phyloP scores from a whole-genome alignment of 2,888 invertebrate species.

The Catotricha subobsoleta region DNA sequence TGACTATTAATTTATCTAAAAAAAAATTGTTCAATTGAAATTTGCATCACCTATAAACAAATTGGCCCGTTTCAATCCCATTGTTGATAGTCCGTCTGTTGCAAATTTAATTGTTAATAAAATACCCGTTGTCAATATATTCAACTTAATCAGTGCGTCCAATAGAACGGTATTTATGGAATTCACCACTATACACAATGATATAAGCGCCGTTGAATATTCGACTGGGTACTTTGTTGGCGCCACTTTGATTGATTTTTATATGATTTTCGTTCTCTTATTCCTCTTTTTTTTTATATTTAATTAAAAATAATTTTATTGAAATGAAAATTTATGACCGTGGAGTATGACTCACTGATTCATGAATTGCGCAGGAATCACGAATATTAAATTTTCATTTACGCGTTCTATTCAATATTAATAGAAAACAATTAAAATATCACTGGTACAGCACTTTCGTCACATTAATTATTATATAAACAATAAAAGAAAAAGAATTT shows the following conservation, averaged over 20 bases:
- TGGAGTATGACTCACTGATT: too few species aligned
- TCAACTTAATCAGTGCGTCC: slow-evolving; percentile 12
- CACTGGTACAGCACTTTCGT: too few species aligned
- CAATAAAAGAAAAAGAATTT: too few species aligned
- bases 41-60: slow-evolving; percentile 12
- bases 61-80: slow-evolving; percentile 13
- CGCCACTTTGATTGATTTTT: slow-evolving; percentile 13
- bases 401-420: too few species aligned
- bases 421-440: too few species aligned
- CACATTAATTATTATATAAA: too few species aligned
- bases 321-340: too few species aligned
- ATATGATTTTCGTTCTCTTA: slow-evolving; percentile 5
- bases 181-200: slow-evolving; percentile 13
- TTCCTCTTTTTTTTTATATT: too few species aligned
- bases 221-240: slow-evolving; percentile 11
- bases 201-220: slow-evolving; percentile 14
- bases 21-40: background rate
- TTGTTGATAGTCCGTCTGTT: slow-evolving; percentile 12
- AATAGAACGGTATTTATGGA: slow-evolving; percentile 13
- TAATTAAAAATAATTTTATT: too few species aligned
- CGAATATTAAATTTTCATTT: too few species aligned
- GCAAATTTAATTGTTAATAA: slow-evolving; percentile 13
- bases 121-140: slow-evolving; percentile 13
- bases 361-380: too few species aligned
- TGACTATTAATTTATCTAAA: too few species aligned